These are phyloP conservation scores for Delichon dasypus DNA, from an alignment of 2,797 vertebrate genomes.

Conservation along the genomic window DNA sequence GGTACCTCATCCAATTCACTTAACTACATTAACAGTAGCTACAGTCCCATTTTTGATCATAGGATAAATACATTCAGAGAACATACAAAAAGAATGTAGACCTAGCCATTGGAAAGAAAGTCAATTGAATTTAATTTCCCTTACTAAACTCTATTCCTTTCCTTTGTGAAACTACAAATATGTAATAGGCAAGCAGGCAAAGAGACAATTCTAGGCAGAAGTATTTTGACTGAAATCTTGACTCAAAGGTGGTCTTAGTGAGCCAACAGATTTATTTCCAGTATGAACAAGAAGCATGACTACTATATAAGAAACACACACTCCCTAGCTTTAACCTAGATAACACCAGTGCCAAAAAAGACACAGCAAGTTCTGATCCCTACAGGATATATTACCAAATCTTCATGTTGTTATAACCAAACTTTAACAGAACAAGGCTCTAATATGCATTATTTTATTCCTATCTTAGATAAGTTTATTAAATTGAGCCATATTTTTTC, in stretches of 20 bases:
- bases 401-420: background rate
- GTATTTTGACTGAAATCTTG: background rate
- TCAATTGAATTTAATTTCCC: background rate
- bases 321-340: background rate
- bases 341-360: background rate
- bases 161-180: background rate
- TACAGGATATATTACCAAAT: background rate
- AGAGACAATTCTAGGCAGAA: background rate
- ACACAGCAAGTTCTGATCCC: background rate
- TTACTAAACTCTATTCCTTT: background rate
- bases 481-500: background rate
- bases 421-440: background rate
- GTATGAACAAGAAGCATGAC: background rate
- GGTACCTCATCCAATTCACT: background rate
- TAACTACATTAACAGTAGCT: background rate
- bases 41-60: background rate
- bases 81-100: background rate
- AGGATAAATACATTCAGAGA: background rate
- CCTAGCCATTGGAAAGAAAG: background rate
- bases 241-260: background rate
- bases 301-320: background rate
- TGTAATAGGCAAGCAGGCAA: background rate
- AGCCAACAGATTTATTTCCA: background rate
- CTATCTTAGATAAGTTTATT: background rate
- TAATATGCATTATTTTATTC: background rate